These are phyloP conservation scores for Chrysolophus pictus DNA, from an alignment of 2,797 vertebrate species.

Conservation along the genomic window DNA sequence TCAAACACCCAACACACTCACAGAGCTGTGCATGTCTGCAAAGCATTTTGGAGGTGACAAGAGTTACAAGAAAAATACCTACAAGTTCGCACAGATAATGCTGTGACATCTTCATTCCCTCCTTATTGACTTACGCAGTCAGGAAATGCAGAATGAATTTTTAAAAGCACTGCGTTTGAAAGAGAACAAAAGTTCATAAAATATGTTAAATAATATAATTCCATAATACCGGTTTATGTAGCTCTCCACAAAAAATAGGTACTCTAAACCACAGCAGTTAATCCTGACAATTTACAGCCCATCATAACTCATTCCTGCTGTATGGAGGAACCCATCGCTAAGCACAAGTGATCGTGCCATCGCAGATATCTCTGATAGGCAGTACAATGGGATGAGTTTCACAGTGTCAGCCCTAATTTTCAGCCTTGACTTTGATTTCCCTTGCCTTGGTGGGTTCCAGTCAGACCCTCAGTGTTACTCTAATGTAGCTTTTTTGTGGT, in stretches of 20 bases:
- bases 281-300: constrained; percentile 39
- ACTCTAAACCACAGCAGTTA: constrained; percentile 25
- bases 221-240: background rate
- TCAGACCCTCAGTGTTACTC: constrained; percentile 39
- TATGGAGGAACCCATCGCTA: background rate
- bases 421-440: constrained; percentile 68
- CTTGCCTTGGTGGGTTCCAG: constrained; percentile 25
- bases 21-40: background rate
- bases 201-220: constrained; percentile 46
- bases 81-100: background rate
- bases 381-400: constrained; percentile 53
- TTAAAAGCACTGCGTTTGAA: constrained; percentile 23
- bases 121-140: constrained; percentile 39
- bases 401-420: constrained; percentile 66
- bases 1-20: background rate
- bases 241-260: constrained; percentile 42
- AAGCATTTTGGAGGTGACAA: background rate
- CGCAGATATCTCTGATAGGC: constrained; percentile 44
- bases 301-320: background rate
- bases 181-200: constrained; percentile 50
- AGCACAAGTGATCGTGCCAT: constrained; percentile 37
- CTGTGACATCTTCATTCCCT: background rate
- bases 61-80: background rate
- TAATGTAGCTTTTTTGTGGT: constrained; percentile 67
- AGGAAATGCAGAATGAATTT: constrained; percentile 46